These are phyloP conservation scores for Polypedilum vanderplanki DNA, from an alignment of 1,140 invertebrate species.

Conservation along the genomic window DNA sequence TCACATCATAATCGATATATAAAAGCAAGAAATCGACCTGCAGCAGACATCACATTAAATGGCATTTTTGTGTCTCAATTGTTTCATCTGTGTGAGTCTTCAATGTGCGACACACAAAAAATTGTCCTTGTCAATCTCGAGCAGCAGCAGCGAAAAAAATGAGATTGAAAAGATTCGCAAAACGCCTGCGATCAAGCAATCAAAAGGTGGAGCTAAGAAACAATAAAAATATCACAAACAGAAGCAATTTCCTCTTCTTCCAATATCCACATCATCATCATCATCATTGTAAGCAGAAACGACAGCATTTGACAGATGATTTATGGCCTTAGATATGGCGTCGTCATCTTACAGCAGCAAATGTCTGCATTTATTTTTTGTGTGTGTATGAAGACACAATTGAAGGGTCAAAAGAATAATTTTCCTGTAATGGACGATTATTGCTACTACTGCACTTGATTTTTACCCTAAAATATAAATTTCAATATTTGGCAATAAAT, in stretches of 20 bases:
- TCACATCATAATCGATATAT: too few species aligned
- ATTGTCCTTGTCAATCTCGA: conserved; percentile 1
- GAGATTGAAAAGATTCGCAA: conserved; percentile 1
- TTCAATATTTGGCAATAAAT: too few species aligned
- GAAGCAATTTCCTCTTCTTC: not conserved
- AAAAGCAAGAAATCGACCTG: too few species aligned
- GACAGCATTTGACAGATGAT: conserved; percentile 11
- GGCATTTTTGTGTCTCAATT: not conserved
- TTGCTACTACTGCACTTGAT: too few species aligned
- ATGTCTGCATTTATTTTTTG: not conserved
- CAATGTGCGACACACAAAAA: not conserved
- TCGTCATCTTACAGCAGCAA: not conserved
- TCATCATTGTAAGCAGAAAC: not conserved
- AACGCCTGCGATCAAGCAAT: conserved; percentile 22
- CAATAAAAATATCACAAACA: conserved; percentile 26
- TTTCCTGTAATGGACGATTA: not conserved
- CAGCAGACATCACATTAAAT: too few species aligned
- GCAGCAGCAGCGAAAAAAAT: not conserved
- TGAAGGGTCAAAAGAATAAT: conserved; percentile 1
- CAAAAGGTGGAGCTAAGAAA: conserved; percentile 28
- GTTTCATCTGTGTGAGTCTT: not conserved
- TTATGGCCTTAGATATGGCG: conserved; percentile 3
- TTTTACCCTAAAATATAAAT: too few species aligned
- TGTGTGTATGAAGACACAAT: not conserved
- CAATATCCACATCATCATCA: conserved; percentile 24